Evolutionary conservation across 2,888 invertebrate genomes (phyloP), one percentile per base, ranked within the genome.

Genomic region (Sturmia bella): DNA sequence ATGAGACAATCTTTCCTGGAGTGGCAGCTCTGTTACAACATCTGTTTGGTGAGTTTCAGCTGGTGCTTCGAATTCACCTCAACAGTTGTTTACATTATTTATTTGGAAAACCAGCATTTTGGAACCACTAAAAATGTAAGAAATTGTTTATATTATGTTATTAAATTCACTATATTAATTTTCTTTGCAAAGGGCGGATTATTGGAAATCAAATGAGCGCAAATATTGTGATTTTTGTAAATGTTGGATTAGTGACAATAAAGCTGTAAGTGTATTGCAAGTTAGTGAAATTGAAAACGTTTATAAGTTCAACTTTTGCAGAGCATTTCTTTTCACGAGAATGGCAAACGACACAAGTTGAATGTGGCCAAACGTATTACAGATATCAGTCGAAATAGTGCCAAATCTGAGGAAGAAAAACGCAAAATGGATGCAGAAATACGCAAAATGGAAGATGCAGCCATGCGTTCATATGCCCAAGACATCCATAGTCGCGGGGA

Each of bases 141-240:
- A 17, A 54, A 21, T 17, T 61, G 15, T 21, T 3, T 0, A 27
- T 24, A 6, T 21, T 19, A n/a, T 21, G 5, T 21, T 24, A 63
- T 1, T 2, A 2, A 24, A 4, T 3, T 15, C 48, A 43, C 6
- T 37, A 21, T 17, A 13, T 0, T 15, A 3, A n/a, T 32, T 41
- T 13, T 43, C 15, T 43, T 12, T 54, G 11, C 9, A 56, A 21
- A 98, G 97, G 98, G 95, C 97, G 2, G 97, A 98, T 86, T 98
- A 96, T 89, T 99, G 99, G 99, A 97, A 98, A 90, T 99, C 99
- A 24, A 96, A 97, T 88, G 97, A 96, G 0, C 94, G 96, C 83
- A 98, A 99, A 91, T 98, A 95, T 91, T 99, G 99, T 89, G 98
- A 99, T 86, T 97, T 98, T 91, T 99, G 99, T 92, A 98, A 99